These are phyloP conservation scores for Zaprionus bogoriensis DNA, from an alignment of 2,888 invertebrate species.

Conservation along the genomic window DNA sequence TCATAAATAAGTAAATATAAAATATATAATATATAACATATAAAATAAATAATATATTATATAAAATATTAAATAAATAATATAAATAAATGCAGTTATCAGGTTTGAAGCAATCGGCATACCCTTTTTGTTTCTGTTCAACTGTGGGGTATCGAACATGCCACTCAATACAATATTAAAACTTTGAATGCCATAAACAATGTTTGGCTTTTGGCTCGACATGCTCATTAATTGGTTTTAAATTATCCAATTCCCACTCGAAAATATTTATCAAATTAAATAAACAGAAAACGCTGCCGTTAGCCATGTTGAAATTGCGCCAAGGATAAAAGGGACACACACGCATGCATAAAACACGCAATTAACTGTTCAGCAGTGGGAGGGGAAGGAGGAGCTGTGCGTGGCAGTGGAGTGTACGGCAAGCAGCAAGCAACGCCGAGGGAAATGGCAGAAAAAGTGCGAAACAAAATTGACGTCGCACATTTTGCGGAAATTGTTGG, in stretches of 20 bases:
- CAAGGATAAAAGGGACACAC: slow-evolving; percentile 12
- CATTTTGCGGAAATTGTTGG: slow-evolving; percentile 65
- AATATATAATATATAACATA: neutral
- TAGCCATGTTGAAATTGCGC: slow-evolving; percentile 17
- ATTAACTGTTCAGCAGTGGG: slow-evolving; percentile 34
- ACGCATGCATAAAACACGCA: slow-evolving; percentile 30
- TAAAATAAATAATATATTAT: neutral
- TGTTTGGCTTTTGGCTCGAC: slow-evolving; percentile 5
- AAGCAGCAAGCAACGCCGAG: neutral
- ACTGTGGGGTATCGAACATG: neutral
- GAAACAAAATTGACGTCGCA: slow-evolving; percentile 39
- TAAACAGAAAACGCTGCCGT: slow-evolving; percentile 21
- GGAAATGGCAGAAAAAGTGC: slow-evolving; percentile 15
- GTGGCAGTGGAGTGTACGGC: neutral
- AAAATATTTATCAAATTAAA: slow-evolving; percentile 34
- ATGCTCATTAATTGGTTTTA: slow-evolving; percentile 21
- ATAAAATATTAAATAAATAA: too few species aligned
- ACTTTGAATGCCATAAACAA: slow-evolving; percentile 5
- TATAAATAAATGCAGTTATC: neutral
- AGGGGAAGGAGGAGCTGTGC: neutral
- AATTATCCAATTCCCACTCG: slow-evolving; percentile 23
- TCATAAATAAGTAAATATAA: neutral
- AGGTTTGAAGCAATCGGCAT: too few species aligned
- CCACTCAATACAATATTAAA: neutral
- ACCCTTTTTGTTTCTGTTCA: neutral